phyloP scores from a whole-genome alignment of 2,113 vertebrate species.

The Meleagris gallopavo region DNA sequence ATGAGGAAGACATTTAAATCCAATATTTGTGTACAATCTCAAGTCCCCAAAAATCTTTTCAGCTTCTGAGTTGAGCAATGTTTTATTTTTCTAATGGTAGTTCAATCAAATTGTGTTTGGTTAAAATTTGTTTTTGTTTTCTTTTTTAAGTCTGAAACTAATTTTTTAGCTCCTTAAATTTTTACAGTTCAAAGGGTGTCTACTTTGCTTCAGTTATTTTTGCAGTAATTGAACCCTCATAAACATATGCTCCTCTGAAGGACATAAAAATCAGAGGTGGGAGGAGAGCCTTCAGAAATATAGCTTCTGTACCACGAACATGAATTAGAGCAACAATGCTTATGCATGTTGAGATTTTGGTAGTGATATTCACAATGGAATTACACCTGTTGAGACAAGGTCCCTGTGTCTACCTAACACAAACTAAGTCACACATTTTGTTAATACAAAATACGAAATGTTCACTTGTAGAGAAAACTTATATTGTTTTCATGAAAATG shows the following conservation, averaged over 20 bases:
- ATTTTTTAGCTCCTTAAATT: not conserved
- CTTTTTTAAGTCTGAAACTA: not conserved
- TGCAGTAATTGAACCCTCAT: not conserved
- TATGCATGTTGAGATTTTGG: not conserved
- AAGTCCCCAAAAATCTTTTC: not conserved
- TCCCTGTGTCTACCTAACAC: not conserved
- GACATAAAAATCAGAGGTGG: not conserved
- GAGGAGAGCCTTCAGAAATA: not conserved
- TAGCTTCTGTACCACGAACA: not conserved
- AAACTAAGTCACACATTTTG: not conserved
- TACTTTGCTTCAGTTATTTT: not conserved
- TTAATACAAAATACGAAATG: not conserved
- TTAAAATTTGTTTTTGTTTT: not conserved
- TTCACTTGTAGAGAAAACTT: not conserved
- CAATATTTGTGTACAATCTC: not conserved
- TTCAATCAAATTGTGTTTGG: not conserved
- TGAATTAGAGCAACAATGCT: not conserved
- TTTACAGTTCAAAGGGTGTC: fast-evolving
- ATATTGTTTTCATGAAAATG: not conserved
- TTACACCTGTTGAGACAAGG: not conserved
- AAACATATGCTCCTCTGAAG: not conserved
- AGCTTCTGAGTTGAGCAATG: not conserved
- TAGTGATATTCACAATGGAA: not conserved
- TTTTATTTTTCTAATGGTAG: not conserved
- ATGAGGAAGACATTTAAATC: not conserved